These are phyloP conservation scores for Tragopan temminckii DNA, from an alignment of 2,797 vertebrate species.

Conservation along the genomic window DNA sequence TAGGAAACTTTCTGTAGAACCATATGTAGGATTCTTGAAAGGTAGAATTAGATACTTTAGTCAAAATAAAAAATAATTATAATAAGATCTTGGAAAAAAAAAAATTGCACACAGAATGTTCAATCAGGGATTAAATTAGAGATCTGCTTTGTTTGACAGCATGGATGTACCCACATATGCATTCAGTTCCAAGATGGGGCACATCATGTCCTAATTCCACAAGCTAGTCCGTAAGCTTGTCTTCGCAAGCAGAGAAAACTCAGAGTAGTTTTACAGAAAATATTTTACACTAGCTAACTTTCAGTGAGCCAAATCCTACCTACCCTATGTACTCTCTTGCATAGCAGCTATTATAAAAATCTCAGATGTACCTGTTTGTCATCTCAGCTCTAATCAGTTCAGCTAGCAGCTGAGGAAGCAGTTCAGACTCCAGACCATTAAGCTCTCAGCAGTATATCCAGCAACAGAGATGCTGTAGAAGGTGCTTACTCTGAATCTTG, in stretches of 20 bases:
- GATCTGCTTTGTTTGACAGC: fast-evolving
- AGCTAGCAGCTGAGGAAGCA: conserved; percentile 34
- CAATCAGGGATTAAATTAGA: neutral
- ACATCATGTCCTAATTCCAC: neutral
- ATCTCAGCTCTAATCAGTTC: conserved; percentile 48
- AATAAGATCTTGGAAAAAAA: neutral
- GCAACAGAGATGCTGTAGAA: neutral
- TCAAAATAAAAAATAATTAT: neutral
- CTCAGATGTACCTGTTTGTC: conserved; percentile 12
- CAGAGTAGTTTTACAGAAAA: neutral
- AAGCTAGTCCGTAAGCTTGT: neutral
- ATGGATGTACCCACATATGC: neutral
- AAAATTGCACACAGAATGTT: fast-evolving
- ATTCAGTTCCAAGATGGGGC: neutral
- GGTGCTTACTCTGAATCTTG: neutral
- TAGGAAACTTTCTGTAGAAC: neutral
- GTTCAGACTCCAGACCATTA: conserved; percentile 37
- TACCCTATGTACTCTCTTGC: neutral
- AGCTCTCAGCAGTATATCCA: conserved; percentile 39
- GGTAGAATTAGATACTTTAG: neutral
- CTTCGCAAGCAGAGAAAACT: neutral
- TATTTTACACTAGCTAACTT: neutral
- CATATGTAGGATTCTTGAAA: neutral
- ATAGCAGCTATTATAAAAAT: neutral
- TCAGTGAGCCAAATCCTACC: neutral